Conservation (phyloP, 2,113 vertebrate genomes). For the Oreotrochilus melanogaster region DNA sequence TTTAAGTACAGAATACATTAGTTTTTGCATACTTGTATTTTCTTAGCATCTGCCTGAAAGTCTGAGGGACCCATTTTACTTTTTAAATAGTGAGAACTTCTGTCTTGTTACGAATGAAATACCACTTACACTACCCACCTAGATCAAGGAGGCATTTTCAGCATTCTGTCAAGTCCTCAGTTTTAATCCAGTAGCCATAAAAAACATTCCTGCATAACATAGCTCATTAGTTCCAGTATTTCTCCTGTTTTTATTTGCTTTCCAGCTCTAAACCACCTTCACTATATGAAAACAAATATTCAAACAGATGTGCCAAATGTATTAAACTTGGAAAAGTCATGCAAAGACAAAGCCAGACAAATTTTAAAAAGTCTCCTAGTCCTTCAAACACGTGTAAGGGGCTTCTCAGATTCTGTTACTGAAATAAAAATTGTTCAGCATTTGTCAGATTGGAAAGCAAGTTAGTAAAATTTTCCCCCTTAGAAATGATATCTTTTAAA, state of each 20-base stretch:
- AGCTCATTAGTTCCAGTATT: constrained; percentile 17
- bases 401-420: background rate
- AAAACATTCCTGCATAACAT: constrained; percentile 67
- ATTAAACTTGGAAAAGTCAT: background rate
- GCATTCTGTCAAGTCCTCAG: constrained; percentile 62
- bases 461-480: background rate
- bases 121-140: constrained; percentile 34
- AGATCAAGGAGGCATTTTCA: constrained; percentile 60
- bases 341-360: background rate
- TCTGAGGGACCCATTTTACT: background rate
- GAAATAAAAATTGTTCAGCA: background rate
- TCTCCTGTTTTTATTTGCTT: constrained; percentile 35
- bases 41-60: background rate
- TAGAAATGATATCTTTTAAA: background rate
- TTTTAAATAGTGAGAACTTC: background rate
- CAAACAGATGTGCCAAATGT: background rate
- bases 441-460: background rate
- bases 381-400: accelerated
- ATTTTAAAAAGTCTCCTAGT: background rate
- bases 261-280: constrained; percentile 68
- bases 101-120: background rate
- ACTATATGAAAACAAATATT: constrained; percentile 27
- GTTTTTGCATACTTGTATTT: background rate
- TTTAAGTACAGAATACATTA: background rate
- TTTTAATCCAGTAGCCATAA: constrained; percentile 69